These are phyloP conservation scores for Ictalurus furcatus DNA, from an alignment of 2,113 vertebrate genomes.

Conservation along the genomic window DNA sequence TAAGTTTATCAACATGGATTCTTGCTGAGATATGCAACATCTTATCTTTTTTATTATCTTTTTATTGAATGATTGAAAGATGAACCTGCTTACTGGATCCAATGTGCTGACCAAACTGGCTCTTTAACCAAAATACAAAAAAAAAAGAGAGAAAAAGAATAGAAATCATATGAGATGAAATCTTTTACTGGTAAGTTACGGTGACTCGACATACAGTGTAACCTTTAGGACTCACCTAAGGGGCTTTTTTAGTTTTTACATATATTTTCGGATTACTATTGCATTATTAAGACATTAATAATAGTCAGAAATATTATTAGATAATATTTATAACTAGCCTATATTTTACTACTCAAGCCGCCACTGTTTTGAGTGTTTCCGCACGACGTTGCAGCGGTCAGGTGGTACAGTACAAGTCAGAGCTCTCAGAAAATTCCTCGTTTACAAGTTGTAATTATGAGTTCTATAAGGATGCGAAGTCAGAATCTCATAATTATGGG, in stretches of 20 bases:
- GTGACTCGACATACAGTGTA: background rate
- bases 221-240: background rate
- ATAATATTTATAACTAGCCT: too few species aligned
- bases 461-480: too few species aligned
- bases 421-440: too few species aligned
- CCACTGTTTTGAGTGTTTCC: too few species aligned
- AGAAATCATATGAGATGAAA: background rate
- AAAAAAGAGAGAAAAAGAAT: background rate
- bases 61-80: background rate
- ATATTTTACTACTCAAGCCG: too few species aligned
- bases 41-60: background rate
- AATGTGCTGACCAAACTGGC: background rate
- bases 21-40: background rate
- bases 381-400: too few species aligned
- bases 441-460: too few species aligned
- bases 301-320: too few species aligned
- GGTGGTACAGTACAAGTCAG: too few species aligned
- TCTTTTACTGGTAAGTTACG: background rate
- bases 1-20: conserved; percentile 69
- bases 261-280: too few species aligned
- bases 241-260: background rate
- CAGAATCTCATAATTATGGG: too few species aligned
- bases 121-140: background rate
- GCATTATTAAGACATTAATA: too few species aligned
- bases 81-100: background rate